Conservation (phyloP, 2,797 vertebrate species). For the Microctenopoma stevenorrisi region DNA sequence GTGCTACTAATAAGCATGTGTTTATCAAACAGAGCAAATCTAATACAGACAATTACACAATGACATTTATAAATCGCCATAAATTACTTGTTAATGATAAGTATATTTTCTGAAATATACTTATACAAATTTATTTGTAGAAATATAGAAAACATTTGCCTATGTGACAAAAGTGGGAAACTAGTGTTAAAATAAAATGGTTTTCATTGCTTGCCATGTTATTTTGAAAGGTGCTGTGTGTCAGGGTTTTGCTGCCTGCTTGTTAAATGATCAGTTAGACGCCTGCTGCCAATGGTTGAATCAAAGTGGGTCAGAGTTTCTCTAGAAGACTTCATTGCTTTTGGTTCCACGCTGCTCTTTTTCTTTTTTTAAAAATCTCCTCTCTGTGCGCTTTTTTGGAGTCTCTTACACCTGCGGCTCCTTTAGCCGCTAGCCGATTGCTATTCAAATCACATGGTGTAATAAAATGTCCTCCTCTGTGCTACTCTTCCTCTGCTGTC, state of each 20-base stretch:
- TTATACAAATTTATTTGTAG: too few species aligned
- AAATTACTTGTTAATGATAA: too few species aligned
- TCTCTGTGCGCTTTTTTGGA: constrained; percentile 48
- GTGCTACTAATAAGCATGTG: too few species aligned
- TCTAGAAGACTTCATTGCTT: constrained; percentile 58
- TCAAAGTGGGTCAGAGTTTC: constrained; percentile 72
- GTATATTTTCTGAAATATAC: too few species aligned
- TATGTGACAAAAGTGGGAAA: not conserved
- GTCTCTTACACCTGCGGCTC: constrained; percentile 72
- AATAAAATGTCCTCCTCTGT: constrained; percentile 79
- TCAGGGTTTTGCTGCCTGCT: constrained; percentile 21
- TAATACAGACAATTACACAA: too few species aligned
- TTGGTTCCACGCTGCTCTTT: constrained; percentile 30
- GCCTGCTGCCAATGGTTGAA: constrained; percentile 52
- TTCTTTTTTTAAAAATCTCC: not conserved
- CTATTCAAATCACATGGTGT: constrained; percentile 71
- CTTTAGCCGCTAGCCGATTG: constrained; percentile 63
- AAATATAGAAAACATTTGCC: too few species aligned
- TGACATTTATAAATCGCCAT: too few species aligned
- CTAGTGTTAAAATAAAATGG: not conserved
- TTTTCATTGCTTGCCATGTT: not conserved
- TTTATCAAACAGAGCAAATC: too few species aligned
- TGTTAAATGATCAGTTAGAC: constrained; percentile 55
- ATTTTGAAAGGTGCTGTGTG: constrained; percentile 43
- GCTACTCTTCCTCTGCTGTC: constrained; percentile 70